These are phyloP conservation scores for Tiphia femorata DNA, from an alignment of 2,888 invertebrate species.

Conservation along the genomic window DNA sequence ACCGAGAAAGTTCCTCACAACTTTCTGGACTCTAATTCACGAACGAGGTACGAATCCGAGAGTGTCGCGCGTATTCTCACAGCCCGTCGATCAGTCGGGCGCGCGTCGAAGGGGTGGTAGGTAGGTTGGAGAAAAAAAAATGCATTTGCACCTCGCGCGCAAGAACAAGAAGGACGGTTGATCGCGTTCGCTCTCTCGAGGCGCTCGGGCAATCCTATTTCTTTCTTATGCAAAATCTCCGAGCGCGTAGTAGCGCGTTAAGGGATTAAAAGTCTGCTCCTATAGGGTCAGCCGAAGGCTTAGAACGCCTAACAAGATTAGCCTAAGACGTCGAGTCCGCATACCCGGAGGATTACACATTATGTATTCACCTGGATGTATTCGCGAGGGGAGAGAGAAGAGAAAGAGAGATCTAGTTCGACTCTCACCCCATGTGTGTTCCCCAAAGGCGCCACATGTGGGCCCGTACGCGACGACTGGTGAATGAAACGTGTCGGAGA, in stretches of 20 bases:
- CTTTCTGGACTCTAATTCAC: too few relatives aligned
- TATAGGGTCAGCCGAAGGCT: conserved; percentile 65
- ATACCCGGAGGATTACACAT: conserved; percentile 68
- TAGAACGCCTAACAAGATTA: conserved; percentile 68
- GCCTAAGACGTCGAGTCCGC: conserved; percentile 66
- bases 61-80: too few relatives aligned
- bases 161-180: conserved; percentile 31
- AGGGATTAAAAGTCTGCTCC: conserved; percentile 64
- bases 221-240: conserved; percentile 66
- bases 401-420: conserved; percentile 19
- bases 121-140: too few relatives aligned
- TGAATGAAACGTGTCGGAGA: too few relatives aligned
- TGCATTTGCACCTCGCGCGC: conserved; percentile 1
- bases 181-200: conserved; percentile 43
- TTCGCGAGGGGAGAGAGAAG: conserved; percentile 51
- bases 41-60: too few relatives aligned
- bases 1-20: too few relatives aligned
- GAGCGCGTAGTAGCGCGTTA: conserved; percentile 56
- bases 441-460: conserved; percentile 1
- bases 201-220: conserved; percentile 60
- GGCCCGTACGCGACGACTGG: too few relatives aligned
- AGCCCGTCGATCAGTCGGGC: too few relatives aligned
- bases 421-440: not conserved
- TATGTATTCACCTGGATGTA: conserved; percentile 67
- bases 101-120: too few relatives aligned